Conservation (phyloP, 2,888 invertebrate genomes). For the Xanthia togata region DNA sequence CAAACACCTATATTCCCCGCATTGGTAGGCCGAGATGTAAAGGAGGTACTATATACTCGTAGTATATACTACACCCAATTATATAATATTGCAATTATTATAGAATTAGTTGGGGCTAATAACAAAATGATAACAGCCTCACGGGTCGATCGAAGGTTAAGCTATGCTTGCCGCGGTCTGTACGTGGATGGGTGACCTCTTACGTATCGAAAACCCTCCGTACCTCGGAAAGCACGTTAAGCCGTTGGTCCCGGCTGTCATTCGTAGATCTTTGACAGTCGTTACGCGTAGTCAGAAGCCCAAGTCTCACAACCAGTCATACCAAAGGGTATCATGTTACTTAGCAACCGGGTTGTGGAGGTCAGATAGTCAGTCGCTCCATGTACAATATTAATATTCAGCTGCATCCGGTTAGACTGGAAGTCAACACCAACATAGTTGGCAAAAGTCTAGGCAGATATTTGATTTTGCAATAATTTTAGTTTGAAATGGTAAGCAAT, state of each 20-base stretch:
- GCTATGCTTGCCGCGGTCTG: neutral
- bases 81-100: neutral
- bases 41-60: neutral
- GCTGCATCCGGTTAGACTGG: neutral
- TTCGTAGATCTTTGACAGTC: neutral
- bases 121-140: no score
- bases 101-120: neutral
- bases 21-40: neutral
- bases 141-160: neutral
- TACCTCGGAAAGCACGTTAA: neutral
- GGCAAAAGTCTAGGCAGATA: neutral
- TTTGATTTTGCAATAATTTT: neutral
- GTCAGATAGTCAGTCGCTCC: no score
- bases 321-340: neutral
- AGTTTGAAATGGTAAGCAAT: neutral
- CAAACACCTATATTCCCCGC: neutral
- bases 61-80: neutral
- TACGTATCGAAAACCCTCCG: neutral
- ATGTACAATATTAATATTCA: neutral
- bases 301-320: neutral
- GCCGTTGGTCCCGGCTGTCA: neutral
- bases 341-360: neutral
- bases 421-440: neutral
- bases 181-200: neutral
- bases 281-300: neutral